phyloP scores from a whole-genome alignment of 2,888 invertebrate genomes.

The Gerris lacustris region DNA sequence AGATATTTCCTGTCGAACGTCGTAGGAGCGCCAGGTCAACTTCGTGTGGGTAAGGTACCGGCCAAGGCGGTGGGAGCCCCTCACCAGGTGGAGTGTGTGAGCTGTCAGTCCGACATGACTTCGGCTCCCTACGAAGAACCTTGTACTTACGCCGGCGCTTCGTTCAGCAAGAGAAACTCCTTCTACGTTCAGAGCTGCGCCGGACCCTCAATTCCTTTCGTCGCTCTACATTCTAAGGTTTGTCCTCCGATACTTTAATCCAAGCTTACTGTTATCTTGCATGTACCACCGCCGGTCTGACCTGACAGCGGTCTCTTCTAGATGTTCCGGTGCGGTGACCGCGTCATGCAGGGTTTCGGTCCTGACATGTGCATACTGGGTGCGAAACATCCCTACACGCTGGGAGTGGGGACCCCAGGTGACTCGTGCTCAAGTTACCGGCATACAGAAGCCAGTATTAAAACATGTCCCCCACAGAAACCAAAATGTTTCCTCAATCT shows the following conservation, averaged over 20 bases:
- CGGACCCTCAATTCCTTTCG: constrained; percentile 73
- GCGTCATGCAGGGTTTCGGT: no score
- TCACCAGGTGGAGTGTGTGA: constrained; percentile 49
- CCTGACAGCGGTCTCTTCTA: no score
- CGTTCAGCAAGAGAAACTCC: constrained; percentile 51
- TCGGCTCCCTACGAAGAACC: constrained; percentile 12
- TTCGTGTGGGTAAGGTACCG: constrained; percentile 67
- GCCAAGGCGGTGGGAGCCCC: constrained; percentile 39
- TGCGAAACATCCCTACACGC: no score
- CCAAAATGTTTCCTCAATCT: no score
- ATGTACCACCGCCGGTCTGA: no score
- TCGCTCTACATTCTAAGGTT: constrained; percentile 49
- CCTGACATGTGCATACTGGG: no score
- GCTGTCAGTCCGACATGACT: constrained; percentile 44
- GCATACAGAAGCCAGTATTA: no score
- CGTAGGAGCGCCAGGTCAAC: constrained; percentile 57
- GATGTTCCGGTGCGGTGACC: no score
- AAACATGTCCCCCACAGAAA: no score
- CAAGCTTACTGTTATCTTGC: no score
- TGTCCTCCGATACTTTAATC: constrained; percentile 30
- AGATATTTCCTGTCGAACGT: constrained; percentile 79
- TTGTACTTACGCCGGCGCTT: constrained; percentile 56
- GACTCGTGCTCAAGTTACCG: no score
- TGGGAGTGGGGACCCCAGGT: no score
- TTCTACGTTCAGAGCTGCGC: constrained; percentile 64